A percentile compares a stretch with the other conserved stretches of the same genome.
phyloP scores from a whole-genome alignment of 2,888 invertebrate species.

The Chrysina gloriosa region DNA sequence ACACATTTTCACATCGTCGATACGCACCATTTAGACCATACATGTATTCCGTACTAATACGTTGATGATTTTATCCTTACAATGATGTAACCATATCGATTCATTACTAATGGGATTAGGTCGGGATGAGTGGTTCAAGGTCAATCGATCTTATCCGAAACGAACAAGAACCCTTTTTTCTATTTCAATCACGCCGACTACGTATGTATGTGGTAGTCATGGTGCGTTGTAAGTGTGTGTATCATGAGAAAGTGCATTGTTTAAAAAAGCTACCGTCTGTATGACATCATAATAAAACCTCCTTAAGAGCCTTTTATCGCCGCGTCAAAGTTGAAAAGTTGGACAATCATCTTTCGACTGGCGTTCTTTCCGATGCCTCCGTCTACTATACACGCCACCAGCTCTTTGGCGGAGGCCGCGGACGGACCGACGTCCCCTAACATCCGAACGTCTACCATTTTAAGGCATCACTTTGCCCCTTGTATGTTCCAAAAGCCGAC shows the following conservation, averaged over 20 bases:
- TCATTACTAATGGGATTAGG: conserved; percentile 24
- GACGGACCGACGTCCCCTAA: conserved; percentile 10
- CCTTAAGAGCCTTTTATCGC: conserved; percentile 47
- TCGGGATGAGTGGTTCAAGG: conserved; percentile 1
- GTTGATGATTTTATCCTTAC: not conserved
- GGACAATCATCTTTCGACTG: conserved; percentile 45
- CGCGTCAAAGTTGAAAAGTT: conserved; percentile 47
- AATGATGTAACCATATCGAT: not conserved
- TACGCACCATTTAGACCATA: not conserved
- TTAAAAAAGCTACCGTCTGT: conserved; percentile 48
- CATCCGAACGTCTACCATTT: conserved; percentile 21
- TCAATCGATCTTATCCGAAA: conserved; percentile 12
- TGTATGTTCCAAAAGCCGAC: conserved; percentile 40
- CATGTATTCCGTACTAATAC: not conserved
- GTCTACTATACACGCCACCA: not conserved
- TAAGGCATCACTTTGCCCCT: conserved; percentile 22
- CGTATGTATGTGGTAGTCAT: not conserved
- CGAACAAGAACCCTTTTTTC: not conserved
- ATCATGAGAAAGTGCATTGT: conserved; percentile 44
- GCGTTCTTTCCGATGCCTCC: conserved; percentile 9
- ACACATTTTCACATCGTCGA: not conserved
- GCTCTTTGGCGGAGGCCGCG: conserved; percentile 4
- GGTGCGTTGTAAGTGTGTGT: not conserved
- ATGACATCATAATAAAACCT: conserved; percentile 48
- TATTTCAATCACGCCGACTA: not conserved